Evolutionary conservation across 2,113 vertebrate species (phyloP), one percentile per base, ranked within the genome.

Genomic region (Gnathonemus longibarbis): DNA sequence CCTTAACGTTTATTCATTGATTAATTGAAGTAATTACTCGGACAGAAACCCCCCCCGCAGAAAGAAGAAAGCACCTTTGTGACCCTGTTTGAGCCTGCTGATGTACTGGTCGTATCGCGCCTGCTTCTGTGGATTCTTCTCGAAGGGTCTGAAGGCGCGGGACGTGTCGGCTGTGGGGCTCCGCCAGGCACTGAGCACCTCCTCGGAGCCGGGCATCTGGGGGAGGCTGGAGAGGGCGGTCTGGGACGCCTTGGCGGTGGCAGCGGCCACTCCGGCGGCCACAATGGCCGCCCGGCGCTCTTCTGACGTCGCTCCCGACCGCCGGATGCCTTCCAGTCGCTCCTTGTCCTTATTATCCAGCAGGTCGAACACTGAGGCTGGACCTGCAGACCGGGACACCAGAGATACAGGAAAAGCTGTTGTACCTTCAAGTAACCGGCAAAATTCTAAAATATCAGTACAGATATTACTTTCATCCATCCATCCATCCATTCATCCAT

Each of bases 291-390:
- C 85, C 0, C 94, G 93, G 0, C 95, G 93, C 5, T 92, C 92
- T 19, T 96, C 56, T 0, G 80, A 88, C 31, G 89, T 84, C 46
- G 11, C 85, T 0, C 87, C 11, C 19, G 35, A 93, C 91, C 94
- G 94, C 74, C 97, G 97, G 27, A 95, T 90, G 92, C 94, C 94
- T 91, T 92, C 95, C 62, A 99, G 96, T 62, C 97, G 96, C 90
- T 98, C 95, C 92, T 95, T 93, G 19, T 99, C 98, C 91, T 97
- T 97, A 27, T 95, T 95, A 52, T 94, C 96, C 70, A 99, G 94
- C 90, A 99, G 96, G 17, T 99, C 98, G 92, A 99, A 93, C 91
- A 99, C 96, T 31, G 98, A 99, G 87, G 94, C 93, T 70, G 97
- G 96, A 89, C 97, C 98, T 99, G 24, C 56, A n/a, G 56, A 62